These are phyloP conservation scores for Caenorhabditis zanzibari DNA, from an alignment of 2,888 invertebrate genomes.

Conservation along the genomic window DNA sequence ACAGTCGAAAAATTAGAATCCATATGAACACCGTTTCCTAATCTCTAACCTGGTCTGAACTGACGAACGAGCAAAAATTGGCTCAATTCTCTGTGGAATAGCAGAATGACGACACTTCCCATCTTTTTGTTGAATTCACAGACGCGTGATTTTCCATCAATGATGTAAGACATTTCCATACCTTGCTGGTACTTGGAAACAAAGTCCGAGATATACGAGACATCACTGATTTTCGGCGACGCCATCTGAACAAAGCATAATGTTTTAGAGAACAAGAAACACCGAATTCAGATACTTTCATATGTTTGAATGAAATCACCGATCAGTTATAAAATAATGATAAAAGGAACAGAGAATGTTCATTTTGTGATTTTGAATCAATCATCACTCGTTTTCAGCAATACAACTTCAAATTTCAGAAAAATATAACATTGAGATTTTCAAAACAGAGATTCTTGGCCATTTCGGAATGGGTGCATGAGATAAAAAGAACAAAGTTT, in stretches of 20 bases:
- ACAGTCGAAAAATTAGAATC: no score
- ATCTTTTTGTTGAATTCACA: slow-evolving; percentile 59
- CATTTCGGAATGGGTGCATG: not conserved
- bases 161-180: slow-evolving; percentile 46
- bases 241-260: slow-evolving; percentile 53
- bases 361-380: slow-evolving; percentile 19
- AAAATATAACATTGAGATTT: not conserved
- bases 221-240: slow-evolving; percentile 31
- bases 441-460: not conserved
- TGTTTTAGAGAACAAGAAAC: no score
- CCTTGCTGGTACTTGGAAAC: slow-evolving; percentile 63
- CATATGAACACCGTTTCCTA: no score
- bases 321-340: not conserved
- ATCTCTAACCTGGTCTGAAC: slow-evolving; percentile 76
- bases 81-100: slow-evolving; percentile 67
- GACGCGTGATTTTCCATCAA: slow-evolving; percentile 19
- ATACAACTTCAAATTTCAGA: not conserved
- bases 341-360: not conserved
- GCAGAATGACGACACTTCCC: slow-evolving; percentile 71
- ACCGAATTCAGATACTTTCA: no score
- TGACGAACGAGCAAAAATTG: slow-evolving; percentile 74
- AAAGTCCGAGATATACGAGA: slow-evolving; percentile 51
- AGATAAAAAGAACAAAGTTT: not conserved
- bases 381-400: slow-evolving; percentile 7
- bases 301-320: no score